Base-by-base conservation (phyloP, 2,888 invertebrate genomes). In the Coenonympha glycerion region DNA sequence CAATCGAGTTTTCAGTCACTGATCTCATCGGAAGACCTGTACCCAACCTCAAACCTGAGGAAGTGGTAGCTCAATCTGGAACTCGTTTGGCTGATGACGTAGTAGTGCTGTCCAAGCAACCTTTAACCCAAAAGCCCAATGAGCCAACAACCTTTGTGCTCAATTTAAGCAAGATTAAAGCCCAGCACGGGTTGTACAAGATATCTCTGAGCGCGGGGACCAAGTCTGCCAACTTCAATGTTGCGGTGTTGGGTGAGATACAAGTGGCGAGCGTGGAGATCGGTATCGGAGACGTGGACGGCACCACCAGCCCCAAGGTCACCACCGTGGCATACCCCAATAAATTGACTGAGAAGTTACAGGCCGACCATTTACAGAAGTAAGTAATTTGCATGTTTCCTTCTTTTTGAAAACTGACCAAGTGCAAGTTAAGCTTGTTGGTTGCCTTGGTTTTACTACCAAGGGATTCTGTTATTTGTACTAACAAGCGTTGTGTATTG, bases 301-400 rank as follows among this genome's bases (percentile, higher is more conserved):
- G 97, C 56, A 92, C 93, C 2, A 93, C 95, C 18, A 92, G 94
- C 49, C 92, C 95, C 0, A 93, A 93, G 73, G 82, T 95, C 49
- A 91, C 84, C 54, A 93, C 93, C 56, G 88, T 98, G 3, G 76
- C 86, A 0, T 91, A 92, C 70, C 95, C 95, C 1, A 90, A 91
- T 54, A 94, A 94, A 70, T 77, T 96, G 22, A 65, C 86, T 0
- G 89, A 90, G 36, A 84, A 88, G 6, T 81, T 98, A 13, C 92
- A 94, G 62, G 96, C 95, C 4, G 98, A 99, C 82, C 92, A 92
- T 60, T 92, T 96, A 64, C 98, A 98, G 77, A 95, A 95, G 85
- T 88, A 57, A 81, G 83, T 74, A 49, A 15, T 34, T 16, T 18
- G 3, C 26, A n/a, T n/a, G n/a, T n/a, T n/a, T n/a, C n/a, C n/a